phyloP scores from a whole-genome alignment of 2,797 vertebrate species.

The Nyctalus aviator region DNA sequence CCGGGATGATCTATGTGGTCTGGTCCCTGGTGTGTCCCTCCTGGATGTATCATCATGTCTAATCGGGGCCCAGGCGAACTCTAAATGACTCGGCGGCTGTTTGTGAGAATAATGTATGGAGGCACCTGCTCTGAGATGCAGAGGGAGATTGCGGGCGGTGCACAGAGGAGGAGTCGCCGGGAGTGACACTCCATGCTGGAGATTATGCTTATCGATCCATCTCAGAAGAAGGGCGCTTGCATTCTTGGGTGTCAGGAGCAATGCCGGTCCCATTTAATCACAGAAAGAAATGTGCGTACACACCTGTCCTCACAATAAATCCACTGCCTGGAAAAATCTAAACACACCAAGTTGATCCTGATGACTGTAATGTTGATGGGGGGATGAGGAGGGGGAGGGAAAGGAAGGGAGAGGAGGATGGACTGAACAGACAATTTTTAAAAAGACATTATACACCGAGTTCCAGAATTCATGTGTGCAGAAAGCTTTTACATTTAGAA shows the following conservation, averaged over 20 bases:
- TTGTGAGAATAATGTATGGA: slow-evolving; percentile 54
- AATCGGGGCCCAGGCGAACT: slow-evolving; percentile 50
- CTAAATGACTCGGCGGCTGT: slow-evolving; percentile 28
- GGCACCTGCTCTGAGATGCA: slow-evolving; percentile 58
- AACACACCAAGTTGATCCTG: slow-evolving; percentile 17
- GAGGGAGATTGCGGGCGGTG: slow-evolving; percentile 40
- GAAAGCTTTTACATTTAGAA: not conserved
- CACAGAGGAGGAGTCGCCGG: not conserved
- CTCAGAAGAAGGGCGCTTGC: not conserved
- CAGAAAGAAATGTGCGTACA: slow-evolving; percentile 56
- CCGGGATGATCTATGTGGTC: not conserved
- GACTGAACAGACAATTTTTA: not conserved
- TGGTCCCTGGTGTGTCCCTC: not conserved
- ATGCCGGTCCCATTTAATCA: slow-evolving; percentile 60
- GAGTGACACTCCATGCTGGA: slow-evolving; percentile 3
- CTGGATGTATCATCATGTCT: slow-evolving; percentile 66
- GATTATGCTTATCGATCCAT: slow-evolving; percentile 34
- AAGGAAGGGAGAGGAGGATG: not conserved
- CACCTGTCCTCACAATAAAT: slow-evolving; percentile 59
- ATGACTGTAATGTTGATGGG: not conserved
- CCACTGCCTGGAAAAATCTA: slow-evolving; percentile 7
- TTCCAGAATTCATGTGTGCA: not conserved
- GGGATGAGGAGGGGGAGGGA: not conserved
- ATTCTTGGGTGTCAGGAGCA: slow-evolving; percentile 46
- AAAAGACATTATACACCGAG: not conserved